Evolutionary conservation across 2,888 invertebrate species (phyloP).

Genomic region (Drosophila fulvimacula): DNA sequence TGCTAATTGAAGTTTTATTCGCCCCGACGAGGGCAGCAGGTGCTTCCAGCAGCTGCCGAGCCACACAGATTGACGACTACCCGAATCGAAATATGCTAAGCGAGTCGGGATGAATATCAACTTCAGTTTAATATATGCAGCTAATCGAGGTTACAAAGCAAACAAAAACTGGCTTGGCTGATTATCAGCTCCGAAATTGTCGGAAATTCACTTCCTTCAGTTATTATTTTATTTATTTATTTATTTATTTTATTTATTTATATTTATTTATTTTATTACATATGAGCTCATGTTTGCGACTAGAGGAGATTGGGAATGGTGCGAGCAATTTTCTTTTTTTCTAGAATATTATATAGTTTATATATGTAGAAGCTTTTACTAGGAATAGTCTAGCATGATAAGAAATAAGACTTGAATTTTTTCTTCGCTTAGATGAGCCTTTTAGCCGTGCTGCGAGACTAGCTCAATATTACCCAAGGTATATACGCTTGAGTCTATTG

Average conservation of each 20-base stretch:
- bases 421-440: no score
- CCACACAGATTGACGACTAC: neutral
- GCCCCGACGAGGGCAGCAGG: slow-evolving; percentile 19
- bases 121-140: neutral
- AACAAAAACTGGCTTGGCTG: neutral
- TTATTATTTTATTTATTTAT: no score
- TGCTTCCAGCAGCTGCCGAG: neutral
- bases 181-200: neutral
- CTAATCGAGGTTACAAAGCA: slow-evolving; percentile 1
- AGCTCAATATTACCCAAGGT: no score
- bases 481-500: no score
- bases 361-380: no score
- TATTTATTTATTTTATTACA: neutral
- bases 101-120: neutral
- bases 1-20: slow-evolving; percentile 71
- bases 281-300: neutral
- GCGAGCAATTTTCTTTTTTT: no score
- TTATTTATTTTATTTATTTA: no score
- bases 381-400: no score
- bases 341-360: no score
- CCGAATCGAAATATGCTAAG: neutral
- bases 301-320: no score
- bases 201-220: neutral
- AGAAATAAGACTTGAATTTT: no score
- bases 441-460: no score